Evolutionary conservation across 2,113 vertebrate species (phyloP), one percentile per base, ranked within the genome.

Genomic region (Paradoxurus hermaphroditus): DNA sequence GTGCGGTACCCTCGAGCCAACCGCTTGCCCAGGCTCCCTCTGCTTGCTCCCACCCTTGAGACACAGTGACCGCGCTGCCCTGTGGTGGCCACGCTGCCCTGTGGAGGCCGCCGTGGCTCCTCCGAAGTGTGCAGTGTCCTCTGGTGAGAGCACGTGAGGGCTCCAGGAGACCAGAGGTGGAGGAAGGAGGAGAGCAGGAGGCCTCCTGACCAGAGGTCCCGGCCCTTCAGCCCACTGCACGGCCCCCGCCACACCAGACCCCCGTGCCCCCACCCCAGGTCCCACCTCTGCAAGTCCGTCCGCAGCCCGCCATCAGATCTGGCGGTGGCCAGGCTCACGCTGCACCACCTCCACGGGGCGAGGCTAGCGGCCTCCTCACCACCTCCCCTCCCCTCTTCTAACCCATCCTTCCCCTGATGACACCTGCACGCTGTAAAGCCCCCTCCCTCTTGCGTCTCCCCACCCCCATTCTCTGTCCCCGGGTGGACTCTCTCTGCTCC

Each of bases 261-360:
- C 27, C 36, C 7, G 1, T 27, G n/a, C 7, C 0, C 23, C 79
- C 19, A 4, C 16, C 15, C 70, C 63, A n/a, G n/a, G n/a, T n/a
- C 25, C 0, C 49, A 51, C 8, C 5, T 1, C 18, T 21, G 7
- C 18, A 10, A 6, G 23, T 34, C 59, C 3, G 0, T 19, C 27
- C 7, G 9, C 12, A 0, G n/a, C 70, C 68, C 6, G 11, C 39
- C 39, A 2, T 62, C 11, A 0, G 7, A 0, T 19, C 12, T 4
- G 25, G 46, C 1, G 0, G 44, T 25, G 16, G 75, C 89, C 75
- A 25, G 62, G 27, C 75, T 27, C 27, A 2, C 13, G 51, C 51
- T 11, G 29, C 29, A 7, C 31, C 21, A 0, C 19, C 86, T 2
- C 29, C 39, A 2, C 7, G 10, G 0, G 25, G 59, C 4, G 6